A percentile compares a stretch with the other conserved stretches of the same genome.
These are phyloP conservation scores for Verasper variegatus DNA, from an alignment of 2,113 vertebrate genomes.

Conservation along the genomic window DNA sequence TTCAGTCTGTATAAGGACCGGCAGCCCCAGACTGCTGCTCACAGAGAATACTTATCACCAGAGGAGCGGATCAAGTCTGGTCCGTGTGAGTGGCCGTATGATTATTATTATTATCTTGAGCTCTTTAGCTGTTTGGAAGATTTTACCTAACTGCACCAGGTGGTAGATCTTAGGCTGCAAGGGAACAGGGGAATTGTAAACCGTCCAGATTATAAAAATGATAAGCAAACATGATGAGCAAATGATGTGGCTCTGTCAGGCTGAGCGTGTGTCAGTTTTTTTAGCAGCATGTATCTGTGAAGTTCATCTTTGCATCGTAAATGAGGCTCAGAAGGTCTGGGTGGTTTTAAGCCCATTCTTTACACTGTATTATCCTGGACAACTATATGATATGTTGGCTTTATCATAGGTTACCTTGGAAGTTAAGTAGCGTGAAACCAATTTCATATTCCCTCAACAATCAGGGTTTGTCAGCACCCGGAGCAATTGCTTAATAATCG, in stretches of 20 bases:
- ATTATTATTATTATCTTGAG: not conserved
- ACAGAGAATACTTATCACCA: conserved; percentile 25
- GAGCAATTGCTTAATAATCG: conserved; percentile 34
- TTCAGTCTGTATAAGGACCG: conserved; percentile 17
- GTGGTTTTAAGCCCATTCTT: not conserved
- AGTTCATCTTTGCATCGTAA: conserved; percentile 43
- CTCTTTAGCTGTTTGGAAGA: conserved; percentile 9
- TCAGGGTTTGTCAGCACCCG: conserved; percentile 34
- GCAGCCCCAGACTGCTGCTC: conserved; percentile 29
- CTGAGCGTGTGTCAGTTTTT: conserved; percentile 10
- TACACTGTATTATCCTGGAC: not conserved
- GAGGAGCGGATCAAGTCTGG: conserved; percentile 21
- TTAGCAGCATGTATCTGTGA: conserved; percentile 54
- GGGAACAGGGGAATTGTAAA: not conserved
- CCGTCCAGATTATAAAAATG: conserved; percentile 5
- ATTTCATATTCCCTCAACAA: conserved; percentile 46
- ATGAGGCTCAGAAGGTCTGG: conserved; percentile 2
- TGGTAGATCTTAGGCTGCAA: not conserved
- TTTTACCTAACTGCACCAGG: not conserved
- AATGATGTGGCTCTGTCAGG: conserved; percentile 2
- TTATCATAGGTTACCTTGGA: not conserved
- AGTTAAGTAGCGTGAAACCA: conserved; percentile 1
- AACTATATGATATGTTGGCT: not conserved
- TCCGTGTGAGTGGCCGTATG: conserved; percentile 10
- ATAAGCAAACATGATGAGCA: conserved; percentile 7